Evolutionary conservation across 2,888 invertebrate species (phyloP).

Genomic region (Parochlus steinenii): DNA sequence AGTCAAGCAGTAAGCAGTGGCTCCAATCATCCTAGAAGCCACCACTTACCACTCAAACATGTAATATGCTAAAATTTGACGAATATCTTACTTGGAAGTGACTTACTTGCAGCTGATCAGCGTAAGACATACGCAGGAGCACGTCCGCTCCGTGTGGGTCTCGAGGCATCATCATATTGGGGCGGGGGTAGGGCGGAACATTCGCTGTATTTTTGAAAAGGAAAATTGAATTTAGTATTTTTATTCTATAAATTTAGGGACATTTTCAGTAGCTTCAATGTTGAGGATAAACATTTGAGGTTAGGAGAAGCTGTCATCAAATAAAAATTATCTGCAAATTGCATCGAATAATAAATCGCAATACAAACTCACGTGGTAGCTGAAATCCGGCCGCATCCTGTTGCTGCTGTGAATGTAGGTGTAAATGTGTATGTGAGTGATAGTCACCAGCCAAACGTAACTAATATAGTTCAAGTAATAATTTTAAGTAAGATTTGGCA

Average conservation of each 20-base stretch:
- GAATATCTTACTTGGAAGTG: constrained; percentile 21
- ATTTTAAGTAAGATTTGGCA: not conserved
- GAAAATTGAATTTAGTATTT: not conserved
- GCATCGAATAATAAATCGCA: constrained; percentile 15
- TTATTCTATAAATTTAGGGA: not conserved
- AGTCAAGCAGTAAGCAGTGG: constrained; percentile 10
- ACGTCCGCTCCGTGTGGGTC: constrained; percentile 32
- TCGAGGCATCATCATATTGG: constrained; percentile 32
- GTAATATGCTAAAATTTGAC: too few species aligned
- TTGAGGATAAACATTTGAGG: not conserved
- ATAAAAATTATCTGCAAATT: not conserved
- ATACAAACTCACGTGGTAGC: constrained; percentile 39
- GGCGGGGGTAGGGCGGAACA: constrained; percentile 32
- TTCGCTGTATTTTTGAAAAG: constrained; percentile 22
- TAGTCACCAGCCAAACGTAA: constrained; percentile 89
- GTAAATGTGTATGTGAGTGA: constrained; percentile 82
- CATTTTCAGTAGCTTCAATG: not conserved
- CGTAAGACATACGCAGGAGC: constrained; percentile 31
- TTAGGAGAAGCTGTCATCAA: too few species aligned
- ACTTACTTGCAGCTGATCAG: constrained; percentile 32
- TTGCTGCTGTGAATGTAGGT: constrained; percentile 68
- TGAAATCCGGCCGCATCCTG: constrained; percentile 50
- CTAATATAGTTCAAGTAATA: constrained; percentile 39
- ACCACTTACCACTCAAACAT: too few species aligned
- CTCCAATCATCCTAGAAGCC: too few species aligned